phyloP scores from a whole-genome alignment of 2,888 invertebrate species.

The Ormyrus pomaceus region DNA sequence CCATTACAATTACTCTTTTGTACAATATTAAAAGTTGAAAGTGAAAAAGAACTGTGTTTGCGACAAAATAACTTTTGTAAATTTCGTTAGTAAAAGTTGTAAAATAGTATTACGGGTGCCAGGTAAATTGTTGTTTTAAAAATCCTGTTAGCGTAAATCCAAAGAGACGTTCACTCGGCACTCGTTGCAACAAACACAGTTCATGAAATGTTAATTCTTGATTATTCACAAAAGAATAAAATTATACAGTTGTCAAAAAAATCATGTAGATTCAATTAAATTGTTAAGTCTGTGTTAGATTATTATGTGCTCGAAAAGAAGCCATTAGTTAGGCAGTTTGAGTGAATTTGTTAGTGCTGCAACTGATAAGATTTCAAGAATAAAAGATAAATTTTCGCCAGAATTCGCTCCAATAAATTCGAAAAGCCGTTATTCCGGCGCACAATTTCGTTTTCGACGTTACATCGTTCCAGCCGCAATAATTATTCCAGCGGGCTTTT shows the following conservation, averaged over 20 bases:
- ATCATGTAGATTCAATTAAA: constrained; percentile 32
- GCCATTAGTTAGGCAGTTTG: constrained; percentile 33
- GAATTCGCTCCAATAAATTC: no score
- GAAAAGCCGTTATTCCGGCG: no score
- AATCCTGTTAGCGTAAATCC: constrained; percentile 19
- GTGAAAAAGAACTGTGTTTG: constrained; percentile 70
- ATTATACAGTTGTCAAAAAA: neutral
- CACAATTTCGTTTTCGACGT: no score
- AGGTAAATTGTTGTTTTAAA: neutral
- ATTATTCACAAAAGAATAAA: constrained; percentile 51
- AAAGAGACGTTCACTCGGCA: constrained; percentile 46
- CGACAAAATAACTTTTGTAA: constrained; percentile 60
- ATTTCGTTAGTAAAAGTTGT: neutral
- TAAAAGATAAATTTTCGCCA: neutral
- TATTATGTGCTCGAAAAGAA: constrained; percentile 31
- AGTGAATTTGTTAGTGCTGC: constrained; percentile 38
- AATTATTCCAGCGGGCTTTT: neutral
- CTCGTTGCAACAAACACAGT: constrained; percentile 73
- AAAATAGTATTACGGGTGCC: no score
- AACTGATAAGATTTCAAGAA: neutral
- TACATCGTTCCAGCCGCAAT: neutral
- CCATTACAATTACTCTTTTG: neutral
- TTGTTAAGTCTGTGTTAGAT: constrained; percentile 43
- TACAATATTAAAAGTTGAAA: constrained; percentile 28
- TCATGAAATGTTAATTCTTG: constrained; percentile 62